These are phyloP conservation scores for Synanthedon myopaeformis DNA, from an alignment of 2,888 invertebrate species.

Conservation along the genomic window DNA sequence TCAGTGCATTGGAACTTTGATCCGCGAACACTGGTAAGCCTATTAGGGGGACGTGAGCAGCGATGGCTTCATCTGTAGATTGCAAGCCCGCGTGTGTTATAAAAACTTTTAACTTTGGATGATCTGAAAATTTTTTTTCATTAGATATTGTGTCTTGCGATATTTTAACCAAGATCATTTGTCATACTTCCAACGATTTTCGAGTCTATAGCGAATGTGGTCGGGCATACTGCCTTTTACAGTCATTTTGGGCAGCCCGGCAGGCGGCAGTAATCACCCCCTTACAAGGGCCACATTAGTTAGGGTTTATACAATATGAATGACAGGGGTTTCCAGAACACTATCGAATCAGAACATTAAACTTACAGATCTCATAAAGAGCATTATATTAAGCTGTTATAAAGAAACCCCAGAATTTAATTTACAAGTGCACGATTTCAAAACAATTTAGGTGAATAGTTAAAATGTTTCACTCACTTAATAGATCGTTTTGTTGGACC, in stretches of 20 bases:
- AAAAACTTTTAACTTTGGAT: constrained; percentile 45
- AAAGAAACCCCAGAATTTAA: too few species aligned
- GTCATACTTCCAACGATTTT: background rate
- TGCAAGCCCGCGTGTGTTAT: constrained; percentile 47
- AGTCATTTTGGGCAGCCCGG: too few species aligned
- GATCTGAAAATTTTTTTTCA: constrained; percentile 14
- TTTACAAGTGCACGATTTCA: too few species aligned
- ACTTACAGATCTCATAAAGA: too few species aligned
- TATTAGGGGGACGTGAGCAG: constrained; percentile 39
- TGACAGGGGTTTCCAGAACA: too few species aligned
- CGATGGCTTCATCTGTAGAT: constrained; percentile 41
- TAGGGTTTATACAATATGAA: too few species aligned
- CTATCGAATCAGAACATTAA: too few species aligned
- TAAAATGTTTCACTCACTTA: constrained; percentile 13
- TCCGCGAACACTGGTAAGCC: constrained; percentile 48
- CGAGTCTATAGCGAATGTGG: background rate
- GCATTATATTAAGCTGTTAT: too few species aligned
- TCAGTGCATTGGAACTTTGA: constrained; percentile 39
- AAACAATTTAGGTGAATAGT: too few species aligned
- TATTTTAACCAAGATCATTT: background rate
- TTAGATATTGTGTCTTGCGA: background rate
- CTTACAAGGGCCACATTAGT: too few species aligned
- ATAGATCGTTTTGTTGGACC: constrained; percentile 25
- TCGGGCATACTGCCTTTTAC: too few species aligned
- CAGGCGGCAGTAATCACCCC: too few species aligned